A percentile compares a stretch with the other conserved stretches of the same genome.
These are phyloP conservation scores for Marmota flaviventris DNA, from an alignment of 2,113 vertebrate species.

Conservation along the genomic window DNA sequence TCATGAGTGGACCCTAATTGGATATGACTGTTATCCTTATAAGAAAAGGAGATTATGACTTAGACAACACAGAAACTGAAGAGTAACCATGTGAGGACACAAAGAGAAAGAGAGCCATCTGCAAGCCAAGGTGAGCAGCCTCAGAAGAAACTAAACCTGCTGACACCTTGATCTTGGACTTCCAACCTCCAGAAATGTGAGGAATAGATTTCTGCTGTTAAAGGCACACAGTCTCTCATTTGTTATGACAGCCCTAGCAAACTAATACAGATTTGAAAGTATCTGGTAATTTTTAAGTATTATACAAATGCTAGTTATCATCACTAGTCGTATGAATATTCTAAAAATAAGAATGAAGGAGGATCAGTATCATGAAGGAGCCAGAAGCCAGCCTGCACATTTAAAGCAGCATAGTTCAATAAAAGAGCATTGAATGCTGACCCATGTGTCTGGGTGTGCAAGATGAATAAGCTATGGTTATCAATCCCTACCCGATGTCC, in stretches of 20 bases:
- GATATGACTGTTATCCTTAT: not conserved
- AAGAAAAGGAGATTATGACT: not conserved
- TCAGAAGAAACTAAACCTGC: not conserved
- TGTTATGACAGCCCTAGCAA: not conserved
- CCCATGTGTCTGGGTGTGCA: not conserved
- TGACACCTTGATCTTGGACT: not conserved
- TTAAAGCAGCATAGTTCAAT: not conserved
- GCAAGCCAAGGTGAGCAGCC: not conserved
- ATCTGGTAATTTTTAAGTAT: not conserved
- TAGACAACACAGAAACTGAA: not conserved
- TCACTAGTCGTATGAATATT: not conserved
- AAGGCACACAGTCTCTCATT: not conserved
- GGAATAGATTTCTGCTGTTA: not conserved
- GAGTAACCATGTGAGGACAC: not conserved
- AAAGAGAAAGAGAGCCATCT: not conserved
- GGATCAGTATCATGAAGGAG: not conserved
- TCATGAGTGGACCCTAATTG: not conserved
- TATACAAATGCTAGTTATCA: not conserved
- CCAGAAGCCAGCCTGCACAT: not conserved
- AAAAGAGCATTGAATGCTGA: not conserved
- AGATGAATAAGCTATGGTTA: not conserved
- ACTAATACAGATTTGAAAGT: not conserved
- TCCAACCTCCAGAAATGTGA: not conserved
- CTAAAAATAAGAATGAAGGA: not conserved
- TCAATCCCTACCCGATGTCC: not conserved